Conservation (phyloP, 1,140 invertebrate genomes). For the Mylabris phalerata region DNA sequence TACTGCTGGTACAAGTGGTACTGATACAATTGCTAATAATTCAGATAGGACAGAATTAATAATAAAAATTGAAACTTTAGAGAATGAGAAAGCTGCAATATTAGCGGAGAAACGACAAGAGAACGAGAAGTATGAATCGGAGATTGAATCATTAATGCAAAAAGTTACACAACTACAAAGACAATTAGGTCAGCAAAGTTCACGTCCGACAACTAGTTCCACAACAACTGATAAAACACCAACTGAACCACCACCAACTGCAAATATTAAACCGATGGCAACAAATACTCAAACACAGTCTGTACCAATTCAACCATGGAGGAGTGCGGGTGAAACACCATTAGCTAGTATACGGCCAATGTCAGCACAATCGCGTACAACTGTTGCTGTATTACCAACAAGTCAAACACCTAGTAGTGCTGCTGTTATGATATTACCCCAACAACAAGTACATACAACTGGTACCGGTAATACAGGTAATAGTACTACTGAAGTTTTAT, state of each 20-base stretch:
- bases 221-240: conserved; percentile 59
- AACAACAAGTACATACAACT: conserved; percentile 53
- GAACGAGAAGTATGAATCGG: conserved; percentile 53
- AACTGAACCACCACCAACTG: conserved; percentile 75
- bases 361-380: conserved; percentile 62
- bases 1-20: conserved; percentile 12
- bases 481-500: conserved; percentile 48
- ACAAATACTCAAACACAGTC: conserved; percentile 45
- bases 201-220: conserved; percentile 58
- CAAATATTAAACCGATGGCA: conserved; percentile 92
- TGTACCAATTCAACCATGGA: conserved; percentile 51
- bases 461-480: conserved; percentile 39
- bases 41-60: conserved; percentile 21
- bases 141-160: conserved; percentile 68
- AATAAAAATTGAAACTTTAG: conserved; percentile 27
- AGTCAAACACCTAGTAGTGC: conserved; percentile 42
- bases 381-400: conserved; percentile 69
- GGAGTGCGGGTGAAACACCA: conserved; percentile 64
- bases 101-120: conserved; percentile 55
- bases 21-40: neutral
- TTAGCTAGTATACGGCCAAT: conserved; percentile 89
- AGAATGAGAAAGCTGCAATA: conserved; percentile 65
- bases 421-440: conserved; percentile 53
- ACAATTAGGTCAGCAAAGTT: conserved; percentile 66
- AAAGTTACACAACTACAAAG: conserved; percentile 69